Evolutionary conservation across 2,797 vertebrate genomes (phyloP), one percentile per base, ranked within the genome.

Genomic region (Champsocephalus esox): DNA sequence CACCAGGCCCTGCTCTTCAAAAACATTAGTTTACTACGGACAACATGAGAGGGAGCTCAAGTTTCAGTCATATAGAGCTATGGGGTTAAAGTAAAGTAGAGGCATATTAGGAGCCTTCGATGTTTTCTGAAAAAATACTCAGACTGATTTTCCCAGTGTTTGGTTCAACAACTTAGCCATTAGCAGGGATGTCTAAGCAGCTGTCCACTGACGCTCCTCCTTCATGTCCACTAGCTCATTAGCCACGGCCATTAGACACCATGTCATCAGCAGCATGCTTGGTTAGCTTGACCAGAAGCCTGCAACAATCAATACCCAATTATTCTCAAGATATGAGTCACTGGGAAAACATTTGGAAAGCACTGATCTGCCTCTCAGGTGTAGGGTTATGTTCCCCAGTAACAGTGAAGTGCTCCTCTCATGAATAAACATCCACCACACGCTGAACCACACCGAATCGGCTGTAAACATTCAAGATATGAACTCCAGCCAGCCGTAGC

Each of bases 1-100:
- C 54, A 44, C 9, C 65, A 9, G 17, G 41, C 51, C 49, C 34
- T 57, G 12, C 17, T 48, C n/a, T 54, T 16, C 63, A 46, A 14
- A 45, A 48, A 72, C 19, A 56, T 41, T 17, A 12, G 19, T 46
- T 68, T 12, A 12, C 68, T 66, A 3, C 24, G 55, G 66, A 66
- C 44, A 63, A 70, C 66, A 59, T 45, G 75, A 81, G 66, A 79
- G 43, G 52, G 71, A 54, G 43, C 32, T 81, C 72, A 28, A 1
- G 55, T 84, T 79, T 59, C 75, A 63, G 17, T 4, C 12, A n/a
- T 34, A 60, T 17, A 44, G 9, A 49, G 44, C 10, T 16, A 56
- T 3, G 64, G 19, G 54, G 65, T 49, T 51, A 21, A 12, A 44
- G 21, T 17, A 7, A 11, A 69, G 3, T 17, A 7, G 14, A 69